Conservation (phyloP, 53 echinoderm and acorn worm species). For the Apostichopus leukothele region DNA sequence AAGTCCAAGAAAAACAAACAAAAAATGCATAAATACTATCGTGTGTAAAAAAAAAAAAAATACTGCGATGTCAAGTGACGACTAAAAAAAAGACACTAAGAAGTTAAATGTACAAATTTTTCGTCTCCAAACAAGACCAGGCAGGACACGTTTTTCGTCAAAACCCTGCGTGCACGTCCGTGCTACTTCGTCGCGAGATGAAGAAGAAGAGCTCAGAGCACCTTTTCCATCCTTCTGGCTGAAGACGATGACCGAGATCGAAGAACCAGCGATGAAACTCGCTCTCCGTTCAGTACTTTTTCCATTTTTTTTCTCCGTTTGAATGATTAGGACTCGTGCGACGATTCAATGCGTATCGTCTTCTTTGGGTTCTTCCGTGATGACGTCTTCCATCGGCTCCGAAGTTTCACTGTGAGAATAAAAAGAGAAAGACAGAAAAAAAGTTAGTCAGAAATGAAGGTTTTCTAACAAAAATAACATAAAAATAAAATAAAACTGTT, state of each 20-base stretch:
- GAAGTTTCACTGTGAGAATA: neutral
- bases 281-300: neutral
- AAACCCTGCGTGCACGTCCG: neutral
- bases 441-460: too few relatives aligned
- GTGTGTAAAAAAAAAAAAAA: neutral
- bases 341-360: neutral
- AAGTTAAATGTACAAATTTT: neutral
- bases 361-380: slow-evolving; percentile 4
- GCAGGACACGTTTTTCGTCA: neutral
- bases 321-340: too few relatives aligned
- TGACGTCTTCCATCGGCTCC: slow-evolving; percentile 37
- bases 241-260: neutral
- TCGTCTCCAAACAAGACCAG: neutral
- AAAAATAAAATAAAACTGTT: too few relatives aligned
- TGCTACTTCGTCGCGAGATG: neutral
- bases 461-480: too few relatives aligned
- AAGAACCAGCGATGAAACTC: too few relatives aligned
- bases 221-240: neutral
- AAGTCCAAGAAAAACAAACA: too few relatives aligned
- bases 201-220: neutral
- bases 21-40: neutral
- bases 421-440: too few relatives aligned
- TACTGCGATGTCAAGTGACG: neutral
- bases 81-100: neutral
- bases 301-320: neutral